Percentiles rank a stretch among this genome's conserved stretches.
These are phyloP conservation scores for Tadarida brasiliensis DNA, from an alignment of 2,797 vertebrate species.

Conservation along the genomic window DNA sequence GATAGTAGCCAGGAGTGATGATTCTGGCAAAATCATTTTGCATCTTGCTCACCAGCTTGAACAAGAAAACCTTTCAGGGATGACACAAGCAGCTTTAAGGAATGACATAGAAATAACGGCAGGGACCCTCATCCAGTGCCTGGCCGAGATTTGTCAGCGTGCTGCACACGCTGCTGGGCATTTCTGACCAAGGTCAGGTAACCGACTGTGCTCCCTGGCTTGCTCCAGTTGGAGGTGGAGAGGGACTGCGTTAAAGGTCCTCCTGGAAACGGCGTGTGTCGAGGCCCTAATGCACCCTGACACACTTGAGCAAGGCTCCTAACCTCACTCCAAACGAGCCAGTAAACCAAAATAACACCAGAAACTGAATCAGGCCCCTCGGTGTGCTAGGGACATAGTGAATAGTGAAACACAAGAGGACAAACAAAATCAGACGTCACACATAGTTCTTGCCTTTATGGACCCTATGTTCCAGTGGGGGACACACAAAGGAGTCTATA, in stretches of 20 bases:
- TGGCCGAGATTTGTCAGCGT: background rate
- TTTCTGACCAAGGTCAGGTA: accelerated
- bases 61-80: background rate
- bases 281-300: background rate
- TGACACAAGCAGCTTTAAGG: accelerated
- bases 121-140: background rate
- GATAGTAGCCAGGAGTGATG: background rate
- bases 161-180: accelerated
- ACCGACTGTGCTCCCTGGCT: too few species aligned
- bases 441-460: background rate
- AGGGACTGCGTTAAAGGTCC: background rate
- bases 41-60: background rate
- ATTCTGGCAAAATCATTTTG: background rate
- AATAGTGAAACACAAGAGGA: too few species aligned
- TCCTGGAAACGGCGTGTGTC: background rate
- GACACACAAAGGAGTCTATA: background rate
- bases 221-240: background rate
- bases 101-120: accelerated
- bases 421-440: background rate
- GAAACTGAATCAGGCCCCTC: background rate
- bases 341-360: background rate
- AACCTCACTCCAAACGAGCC: background rate
- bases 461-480: background rate
- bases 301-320: background rate
- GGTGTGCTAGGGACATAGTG: background rate